Evolutionary conservation across 2,888 invertebrate genomes (phyloP).

Genomic region (Aspidapion aeneum): DNA sequence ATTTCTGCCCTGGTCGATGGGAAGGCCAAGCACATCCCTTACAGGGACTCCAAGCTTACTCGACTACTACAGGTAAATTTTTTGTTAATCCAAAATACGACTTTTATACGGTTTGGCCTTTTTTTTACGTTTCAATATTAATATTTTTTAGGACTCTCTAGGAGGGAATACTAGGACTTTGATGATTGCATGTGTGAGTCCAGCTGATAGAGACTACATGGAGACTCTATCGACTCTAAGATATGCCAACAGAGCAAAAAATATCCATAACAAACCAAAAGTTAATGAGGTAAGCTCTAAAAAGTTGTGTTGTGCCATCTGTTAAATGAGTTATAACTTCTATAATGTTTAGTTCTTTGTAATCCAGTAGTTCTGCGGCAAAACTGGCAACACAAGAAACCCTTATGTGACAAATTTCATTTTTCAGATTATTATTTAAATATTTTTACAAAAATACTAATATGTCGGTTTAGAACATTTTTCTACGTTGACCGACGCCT

Average conservation of each 20-base stretch:
- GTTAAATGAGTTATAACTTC: too few species aligned
- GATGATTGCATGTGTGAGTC: conserved; percentile 84
- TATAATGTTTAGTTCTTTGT: too few species aligned
- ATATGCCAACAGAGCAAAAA: conserved; percentile 83
- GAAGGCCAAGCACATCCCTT: conserved; percentile 76
- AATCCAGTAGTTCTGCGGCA: too few species aligned
- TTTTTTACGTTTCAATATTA: too few species aligned
- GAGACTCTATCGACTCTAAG: conserved; percentile 79
- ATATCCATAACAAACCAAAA: conserved; percentile 79
- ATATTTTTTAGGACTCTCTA: conserved; percentile 65
- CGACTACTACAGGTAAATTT: conserved; percentile 62
- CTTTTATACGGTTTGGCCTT: too few species aligned
- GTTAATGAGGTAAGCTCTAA: conserved; percentile 70
- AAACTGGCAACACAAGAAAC: too few species aligned
- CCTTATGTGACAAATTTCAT: too few species aligned
- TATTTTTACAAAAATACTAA: too few species aligned
- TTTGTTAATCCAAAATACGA: neutral
- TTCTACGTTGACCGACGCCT: too few species aligned
- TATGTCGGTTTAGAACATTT: too few species aligned
- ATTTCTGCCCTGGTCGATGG: conserved; percentile 84
- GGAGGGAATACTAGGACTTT: conserved; percentile 87
- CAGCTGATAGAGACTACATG: conserved; percentile 78
- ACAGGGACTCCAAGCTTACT: conserved; percentile 83
- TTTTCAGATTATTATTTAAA: too few species aligned
- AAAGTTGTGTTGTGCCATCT: too few species aligned